Base-by-base conservation (phyloP, 2,888 invertebrate species). In the Drosophila robusta region DNA sequence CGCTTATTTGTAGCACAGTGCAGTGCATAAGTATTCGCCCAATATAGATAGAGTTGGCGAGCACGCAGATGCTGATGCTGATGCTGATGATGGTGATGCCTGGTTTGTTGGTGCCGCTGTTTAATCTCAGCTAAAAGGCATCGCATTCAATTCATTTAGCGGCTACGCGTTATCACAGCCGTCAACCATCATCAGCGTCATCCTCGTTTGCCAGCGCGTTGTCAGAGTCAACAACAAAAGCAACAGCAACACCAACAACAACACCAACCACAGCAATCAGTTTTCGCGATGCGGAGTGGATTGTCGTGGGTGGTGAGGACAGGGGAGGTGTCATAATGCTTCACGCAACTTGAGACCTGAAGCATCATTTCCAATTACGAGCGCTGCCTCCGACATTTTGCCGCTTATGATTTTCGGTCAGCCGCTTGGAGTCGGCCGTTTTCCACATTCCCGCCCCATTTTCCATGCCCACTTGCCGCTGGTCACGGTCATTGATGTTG, bases 301-400 rank as follows among this genome's bases (percentile, higher is more conserved):
- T 12, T 3, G 44, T 34, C 8, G 14, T 32, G 54, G 12, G 11
- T 34, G 12, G 12, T 62, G 62, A 22, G 52, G 26, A 29, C 29
- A 29, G 58, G 44, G 51, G 57, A 45, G 51, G 62, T 57, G 56
- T 79, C 78, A 79, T 78, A 75, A 81, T 67, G 78, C 66, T 58
- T 69, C 73, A 78, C 84, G 73, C 78, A 84, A 80, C 78, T 81
- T 72, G 75, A 78, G 78, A 81, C 75, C 81, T 60, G 75, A 73
- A 71, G 72, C 87, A 83, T 83, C 87, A 83, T 83, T 84, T 84
- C 77, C 84, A 84, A 87, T 87, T 84, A 87, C 68, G 47, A 44
- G 38, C 55, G 49, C 69, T 69, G 73, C 72, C 71, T 56, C 68
- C 60, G 50, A 64, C 71, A 70, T 62, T 75, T 75, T 72, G 78